Evolutionary conservation across 2,113 vertebrate species (phyloP), one percentile per base, ranked within the genome.

Genomic region (Esox niger): DNA sequence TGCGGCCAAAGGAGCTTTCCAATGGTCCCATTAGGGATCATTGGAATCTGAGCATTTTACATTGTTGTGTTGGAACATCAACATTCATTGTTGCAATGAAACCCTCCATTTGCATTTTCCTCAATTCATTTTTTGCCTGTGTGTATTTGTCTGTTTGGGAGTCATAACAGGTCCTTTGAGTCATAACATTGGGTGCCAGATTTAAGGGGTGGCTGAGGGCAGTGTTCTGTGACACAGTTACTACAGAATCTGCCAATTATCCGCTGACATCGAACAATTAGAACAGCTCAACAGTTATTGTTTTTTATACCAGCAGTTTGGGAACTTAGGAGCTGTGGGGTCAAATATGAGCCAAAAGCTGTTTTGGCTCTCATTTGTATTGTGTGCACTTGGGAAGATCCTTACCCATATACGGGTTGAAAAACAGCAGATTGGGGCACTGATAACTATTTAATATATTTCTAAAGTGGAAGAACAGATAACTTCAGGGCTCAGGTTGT

Each of bases 71-170:
- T 59, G 33, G 8, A 72, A 61, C 55, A 74, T 70, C 31, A 62
- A 63, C 64, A 79, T 68, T 11, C 74, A 74, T 70, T 38, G 68
- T 63, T 64, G 29, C 56, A 67, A 64, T 68, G 54, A 78, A 75
- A 57, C 54, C 33, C 20, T 43, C 26, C 15, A 20, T 8, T 60
- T 72, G 69, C 25, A 2, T 43, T 43, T 43, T 43, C 38, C 15
- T 43, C 38, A n/a, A 58, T 62, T 62, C 46, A 64, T 68, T 78
- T 32, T 73, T 62, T 46, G 58, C 10, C 15, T 13, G 29, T 66
- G 25, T 33, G 64, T 35, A 31, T 35, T 20, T 33, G 7, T 61
- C 10, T 66, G 46, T 35, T 17, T 25, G 2, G 49, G 30, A 30
- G 46, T 23, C 25, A 62, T 29, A 27, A 11, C 23, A 9, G 23